phyloP scores from a whole-genome alignment of 2,888 invertebrate species.

The Acleris literana region DNA sequence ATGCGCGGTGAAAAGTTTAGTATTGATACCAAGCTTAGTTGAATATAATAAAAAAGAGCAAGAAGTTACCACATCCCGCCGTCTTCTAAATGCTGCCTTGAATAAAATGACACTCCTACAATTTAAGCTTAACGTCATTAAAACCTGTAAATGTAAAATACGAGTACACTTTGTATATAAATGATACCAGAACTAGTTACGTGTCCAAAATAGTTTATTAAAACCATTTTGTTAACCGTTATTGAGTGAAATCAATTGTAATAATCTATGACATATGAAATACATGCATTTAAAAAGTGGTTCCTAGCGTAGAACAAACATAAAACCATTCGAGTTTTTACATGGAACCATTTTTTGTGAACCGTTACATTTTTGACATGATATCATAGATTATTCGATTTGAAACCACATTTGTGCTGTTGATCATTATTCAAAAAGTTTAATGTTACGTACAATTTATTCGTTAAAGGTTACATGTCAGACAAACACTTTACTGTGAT shows the following conservation, averaged over 20 bases:
- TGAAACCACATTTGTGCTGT: not conserved
- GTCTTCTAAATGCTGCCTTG: constrained; percentile 38
- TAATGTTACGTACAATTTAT: too few relatives aligned
- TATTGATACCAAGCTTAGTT: constrained; percentile 27
- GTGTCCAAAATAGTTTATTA: not conserved
- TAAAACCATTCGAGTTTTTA: too few relatives aligned
- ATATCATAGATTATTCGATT: not conserved
- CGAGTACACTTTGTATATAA: constrained; percentile 12
- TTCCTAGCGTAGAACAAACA: too few relatives aligned
- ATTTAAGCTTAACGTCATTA: constrained; percentile 23
- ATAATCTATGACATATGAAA: too few relatives aligned
- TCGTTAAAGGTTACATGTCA: too few relatives aligned
- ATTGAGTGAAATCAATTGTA: not conserved
- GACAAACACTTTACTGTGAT: constrained; percentile 8
- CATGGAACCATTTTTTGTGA: not conserved
- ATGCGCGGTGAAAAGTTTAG: constrained; percentile 1
- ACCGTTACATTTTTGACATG: not conserved
- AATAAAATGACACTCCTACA: constrained; percentile 33
- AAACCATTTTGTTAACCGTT: not conserved
- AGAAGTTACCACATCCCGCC: constrained; percentile 35
- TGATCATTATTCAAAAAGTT: too few relatives aligned
- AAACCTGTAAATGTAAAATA: constrained; percentile 38
- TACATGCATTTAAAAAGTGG: too few relatives aligned
- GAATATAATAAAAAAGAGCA: constrained; percentile 12
- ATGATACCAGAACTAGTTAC: constrained; percentile 8